Conservation (phyloP, 1,140 invertebrate species). For the Helicoverpa armigera region DNA sequence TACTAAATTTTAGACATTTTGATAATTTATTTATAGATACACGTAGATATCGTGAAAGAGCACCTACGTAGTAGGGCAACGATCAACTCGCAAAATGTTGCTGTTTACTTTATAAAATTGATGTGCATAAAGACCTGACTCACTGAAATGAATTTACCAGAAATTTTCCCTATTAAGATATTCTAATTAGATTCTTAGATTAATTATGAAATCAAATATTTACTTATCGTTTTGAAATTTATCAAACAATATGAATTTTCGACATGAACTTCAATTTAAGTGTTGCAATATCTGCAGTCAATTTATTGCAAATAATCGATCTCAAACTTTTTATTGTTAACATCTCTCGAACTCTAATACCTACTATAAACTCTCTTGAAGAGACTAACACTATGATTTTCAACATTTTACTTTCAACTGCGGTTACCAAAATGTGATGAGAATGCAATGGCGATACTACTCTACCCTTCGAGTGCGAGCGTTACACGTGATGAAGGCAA, state of each 20-base stretch:
- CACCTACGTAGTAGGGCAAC: constrained; percentile 56
- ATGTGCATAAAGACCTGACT: constrained; percentile 37
- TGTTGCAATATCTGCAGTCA: constrained; percentile 31
- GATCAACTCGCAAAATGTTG: constrained; percentile 39
- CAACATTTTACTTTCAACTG: constrained; percentile 57
- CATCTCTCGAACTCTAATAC: constrained; percentile 60
- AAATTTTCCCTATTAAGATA: constrained; percentile 40
- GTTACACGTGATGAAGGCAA: constrained; percentile 22
- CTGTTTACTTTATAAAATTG: constrained; percentile 36
- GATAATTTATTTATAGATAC: constrained; percentile 81
- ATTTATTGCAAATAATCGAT: constrained; percentile 56
- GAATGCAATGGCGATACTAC: constrained; percentile 37
- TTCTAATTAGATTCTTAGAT: constrained; percentile 36
- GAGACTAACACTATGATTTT: constrained; percentile 65
- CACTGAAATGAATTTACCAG: constrained; percentile 31
- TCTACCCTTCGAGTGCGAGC: constrained; percentile 26
- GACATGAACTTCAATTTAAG: constrained; percentile 52
- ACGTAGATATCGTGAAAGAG: constrained; percentile 71
- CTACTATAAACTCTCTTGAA: constrained; percentile 66
- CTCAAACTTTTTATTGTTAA: constrained; percentile 58
- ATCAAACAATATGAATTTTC: constrained; percentile 51
- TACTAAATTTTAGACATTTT: constrained; percentile 78
- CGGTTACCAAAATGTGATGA: constrained; percentile 36
- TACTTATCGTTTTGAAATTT: constrained; percentile 30
- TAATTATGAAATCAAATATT: constrained; percentile 33